These are phyloP conservation scores for Urocynchramus pylzowi DNA, from an alignment of 2,113 vertebrate genomes.

Conservation along the genomic window DNA sequence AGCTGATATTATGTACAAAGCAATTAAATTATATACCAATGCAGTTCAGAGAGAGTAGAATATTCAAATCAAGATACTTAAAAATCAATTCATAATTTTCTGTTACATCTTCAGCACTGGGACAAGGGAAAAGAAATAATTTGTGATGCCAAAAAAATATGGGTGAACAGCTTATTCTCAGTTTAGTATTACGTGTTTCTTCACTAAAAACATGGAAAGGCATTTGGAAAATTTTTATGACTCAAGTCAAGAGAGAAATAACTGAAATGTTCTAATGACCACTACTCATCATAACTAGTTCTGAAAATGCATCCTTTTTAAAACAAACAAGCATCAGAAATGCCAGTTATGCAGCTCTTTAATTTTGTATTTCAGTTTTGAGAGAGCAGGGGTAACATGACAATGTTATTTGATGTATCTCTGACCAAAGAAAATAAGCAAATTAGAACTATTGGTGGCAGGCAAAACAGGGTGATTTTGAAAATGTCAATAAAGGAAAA, in stretches of 20 bases:
- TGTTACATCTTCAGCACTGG: background rate
- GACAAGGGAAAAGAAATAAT: background rate
- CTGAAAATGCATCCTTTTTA: background rate
- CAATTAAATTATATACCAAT: conserved; percentile 3
- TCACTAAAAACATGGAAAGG: background rate
- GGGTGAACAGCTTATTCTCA: background rate
- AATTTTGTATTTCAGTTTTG: background rate
- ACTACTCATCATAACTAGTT: background rate
- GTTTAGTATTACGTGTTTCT: background rate
- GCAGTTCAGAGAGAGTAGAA: conserved; percentile 1
- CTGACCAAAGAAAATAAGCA: background rate
- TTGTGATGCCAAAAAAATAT: background rate
- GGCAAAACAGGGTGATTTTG: background rate
- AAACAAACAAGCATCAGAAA: background rate
- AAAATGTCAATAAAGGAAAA: background rate
- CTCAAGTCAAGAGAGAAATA: background rate
- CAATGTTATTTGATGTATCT: background rate
- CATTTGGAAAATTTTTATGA: background rate
- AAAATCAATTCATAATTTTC: background rate
- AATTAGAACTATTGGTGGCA: background rate
- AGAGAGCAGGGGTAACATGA: background rate
- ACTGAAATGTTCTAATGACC: background rate
- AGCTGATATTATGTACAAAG: conserved; percentile 45
- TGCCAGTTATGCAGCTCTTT: background rate
- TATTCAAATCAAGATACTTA: background rate